phyloP scores from a whole-genome alignment of 2,113 vertebrate genomes.

The Sturnira hondurensis region DNA sequence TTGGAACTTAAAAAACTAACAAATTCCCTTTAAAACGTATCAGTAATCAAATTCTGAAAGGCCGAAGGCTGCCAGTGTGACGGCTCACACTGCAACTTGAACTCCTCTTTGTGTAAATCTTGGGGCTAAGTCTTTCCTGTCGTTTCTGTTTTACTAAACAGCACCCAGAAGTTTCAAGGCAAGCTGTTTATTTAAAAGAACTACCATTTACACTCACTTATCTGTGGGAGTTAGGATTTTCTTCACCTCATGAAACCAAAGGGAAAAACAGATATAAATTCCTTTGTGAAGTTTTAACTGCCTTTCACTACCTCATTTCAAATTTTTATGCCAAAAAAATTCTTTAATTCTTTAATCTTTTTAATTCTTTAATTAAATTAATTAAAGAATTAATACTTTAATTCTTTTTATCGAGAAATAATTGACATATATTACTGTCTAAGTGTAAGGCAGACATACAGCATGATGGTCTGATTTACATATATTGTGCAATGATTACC shows the following conservation, averaged over 20 bases:
- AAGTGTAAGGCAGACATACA: background rate
- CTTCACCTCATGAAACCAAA: background rate
- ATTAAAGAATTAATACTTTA: background rate
- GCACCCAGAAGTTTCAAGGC: background rate
- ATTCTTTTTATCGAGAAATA: background rate
- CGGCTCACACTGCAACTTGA: background rate
- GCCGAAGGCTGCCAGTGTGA: background rate
- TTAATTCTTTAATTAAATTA: no score
- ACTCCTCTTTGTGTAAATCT: background rate
- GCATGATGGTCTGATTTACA: background rate
- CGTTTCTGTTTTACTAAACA: constrained; percentile 9
- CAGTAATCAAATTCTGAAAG: background rate
- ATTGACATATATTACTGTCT: background rate
- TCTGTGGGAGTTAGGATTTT: background rate
- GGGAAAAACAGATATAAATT: background rate
- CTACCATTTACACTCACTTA: background rate
- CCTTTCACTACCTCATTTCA: background rate
- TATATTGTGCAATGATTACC: background rate
- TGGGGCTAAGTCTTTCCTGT: background rate
- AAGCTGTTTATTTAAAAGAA: background rate
- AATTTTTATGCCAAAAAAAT: background rate
- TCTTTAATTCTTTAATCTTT: no score
- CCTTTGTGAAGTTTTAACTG: background rate
- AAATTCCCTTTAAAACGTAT: background rate
- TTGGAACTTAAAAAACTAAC: background rate